These are phyloP conservation scores for Troglohyphantes excavatus DNA, from an alignment of 2,888 invertebrate genomes.

Conservation along the genomic window DNA sequence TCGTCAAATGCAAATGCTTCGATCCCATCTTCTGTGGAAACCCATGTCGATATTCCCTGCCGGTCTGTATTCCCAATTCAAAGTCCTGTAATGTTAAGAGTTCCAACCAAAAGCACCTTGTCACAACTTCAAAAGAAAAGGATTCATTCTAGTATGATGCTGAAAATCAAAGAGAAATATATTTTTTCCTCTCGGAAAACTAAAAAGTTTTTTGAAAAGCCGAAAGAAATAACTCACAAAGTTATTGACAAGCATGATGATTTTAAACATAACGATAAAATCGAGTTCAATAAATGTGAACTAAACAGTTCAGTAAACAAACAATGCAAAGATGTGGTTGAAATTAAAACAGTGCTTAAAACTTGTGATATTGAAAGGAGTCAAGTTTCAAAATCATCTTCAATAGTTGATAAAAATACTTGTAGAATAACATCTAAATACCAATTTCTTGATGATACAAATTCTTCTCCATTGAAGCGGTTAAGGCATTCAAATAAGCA, in stretches of 20 bases:
- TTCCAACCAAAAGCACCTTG: constrained; percentile 47
- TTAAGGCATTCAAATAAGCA: background rate
- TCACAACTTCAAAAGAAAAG: constrained; percentile 30
- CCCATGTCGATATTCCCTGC: constrained; percentile 26
- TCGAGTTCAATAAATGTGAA: background rate
- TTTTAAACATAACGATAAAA: too few relatives aligned
- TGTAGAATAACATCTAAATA: constrained; percentile 33
- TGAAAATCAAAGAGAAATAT: background rate
- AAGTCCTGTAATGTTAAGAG: constrained; percentile 56
- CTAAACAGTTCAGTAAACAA: background rate
- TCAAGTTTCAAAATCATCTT: background rate
- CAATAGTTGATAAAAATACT: background rate
- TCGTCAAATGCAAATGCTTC: background rate
- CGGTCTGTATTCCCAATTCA: constrained; percentile 50
- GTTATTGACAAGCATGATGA: too few relatives aligned
- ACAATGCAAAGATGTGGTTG: background rate
- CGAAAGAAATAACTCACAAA: background rate
- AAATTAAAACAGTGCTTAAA: background rate
- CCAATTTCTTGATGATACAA: constrained; percentile 3
- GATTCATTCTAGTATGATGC: background rate
- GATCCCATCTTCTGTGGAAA: background rate
- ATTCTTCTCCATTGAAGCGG: constrained; percentile 24
- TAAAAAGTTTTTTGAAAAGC: background rate
- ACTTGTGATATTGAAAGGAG: background rate
- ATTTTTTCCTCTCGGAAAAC: background rate